Evolutionary conservation across 2,797 vertebrate genomes (phyloP).

Genomic region (Poeciliopsis infans): DNA sequence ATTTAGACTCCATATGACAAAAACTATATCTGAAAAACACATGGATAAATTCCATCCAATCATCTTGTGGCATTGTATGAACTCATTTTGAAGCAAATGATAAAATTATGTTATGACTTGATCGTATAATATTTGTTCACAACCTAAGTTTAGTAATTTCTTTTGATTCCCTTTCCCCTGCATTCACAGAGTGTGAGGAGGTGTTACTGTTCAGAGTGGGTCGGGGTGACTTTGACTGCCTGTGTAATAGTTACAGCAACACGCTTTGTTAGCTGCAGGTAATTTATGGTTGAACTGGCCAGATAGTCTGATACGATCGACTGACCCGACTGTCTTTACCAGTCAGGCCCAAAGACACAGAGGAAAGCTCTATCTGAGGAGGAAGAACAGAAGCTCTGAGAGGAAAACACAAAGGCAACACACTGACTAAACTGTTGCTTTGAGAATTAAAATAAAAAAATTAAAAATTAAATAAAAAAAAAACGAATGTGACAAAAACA

Average conservation of each 20-base stretch:
- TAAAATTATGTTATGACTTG: conserved; percentile 3
- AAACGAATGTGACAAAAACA: conserved; percentile 39
- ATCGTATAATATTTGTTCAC: neutral
- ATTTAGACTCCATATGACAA: neutral
- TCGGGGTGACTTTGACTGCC: conserved; percentile 79
- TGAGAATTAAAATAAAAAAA: conserved; percentile 26
- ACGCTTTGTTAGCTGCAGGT: conserved; percentile 80
- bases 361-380: conserved; percentile 54
- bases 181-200: conserved; percentile 31
- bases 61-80: neutral
- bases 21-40: no score
- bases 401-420: conserved; percentile 18
- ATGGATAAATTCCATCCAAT: neutral
- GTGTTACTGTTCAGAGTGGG: conserved; percentile 55
- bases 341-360: conserved; percentile 68
- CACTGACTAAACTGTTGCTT: conserved; percentile 31
- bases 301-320: conserved; percentile 77
- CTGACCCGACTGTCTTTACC: conserved; percentile 73
- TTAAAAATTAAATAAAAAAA: conserved; percentile 23
- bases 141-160: conserved; percentile 7
- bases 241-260: conserved; percentile 77
- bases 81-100: neutral
- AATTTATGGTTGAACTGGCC: conserved; percentile 81
- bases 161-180: conserved; percentile 21
- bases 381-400: conserved; percentile 26